Conservation (phyloP, 1,140 invertebrate species). For the Drosophila parabipectinata region DNA sequence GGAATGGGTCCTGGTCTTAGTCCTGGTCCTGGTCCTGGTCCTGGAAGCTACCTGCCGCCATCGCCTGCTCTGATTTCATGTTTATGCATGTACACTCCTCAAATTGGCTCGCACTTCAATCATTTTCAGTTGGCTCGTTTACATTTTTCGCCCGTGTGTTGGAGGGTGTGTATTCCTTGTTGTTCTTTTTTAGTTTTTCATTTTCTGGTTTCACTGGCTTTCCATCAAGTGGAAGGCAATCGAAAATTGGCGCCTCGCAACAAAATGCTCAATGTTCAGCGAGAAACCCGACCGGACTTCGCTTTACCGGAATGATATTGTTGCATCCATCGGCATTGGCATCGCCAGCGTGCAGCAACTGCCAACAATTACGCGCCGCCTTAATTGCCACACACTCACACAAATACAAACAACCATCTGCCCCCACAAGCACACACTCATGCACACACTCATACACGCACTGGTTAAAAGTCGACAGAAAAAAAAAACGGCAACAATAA, state of each 20-base stretch:
- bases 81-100: conserved; percentile 33
- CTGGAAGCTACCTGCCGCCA: conserved; percentile 35
- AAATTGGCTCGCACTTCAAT: conserved; percentile 66
- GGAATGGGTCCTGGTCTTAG: not conserved
- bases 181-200: conserved; percentile 14
- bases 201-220: conserved; percentile 23
- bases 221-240: conserved; percentile 69
- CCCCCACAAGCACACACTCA: not conserved
- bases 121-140: conserved; percentile 36
- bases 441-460: not conserved
- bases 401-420: not conserved
- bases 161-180: not conserved
- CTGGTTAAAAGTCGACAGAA: conserved; percentile 53
- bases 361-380: conserved; percentile 78
- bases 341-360: conserved; percentile 59
- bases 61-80: conserved; percentile 49
- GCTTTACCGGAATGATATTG: conserved; percentile 39
- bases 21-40: not conserved
- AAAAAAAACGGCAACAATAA: conserved; percentile 30
- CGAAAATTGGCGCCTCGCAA: conserved; percentile 70
- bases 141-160: not conserved
- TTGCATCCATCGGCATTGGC: conserved; percentile 31
- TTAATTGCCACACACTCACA: conserved; percentile 67
- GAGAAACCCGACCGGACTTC: conserved; percentile 30
- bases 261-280: conserved; percentile 64